Percentiles rank a stretch among this genome's conserved stretches.
These are phyloP conservation scores for Ageneiosus marmoratus DNA, from an alignment of 2,113 vertebrate species.

Conservation along the genomic window DNA sequence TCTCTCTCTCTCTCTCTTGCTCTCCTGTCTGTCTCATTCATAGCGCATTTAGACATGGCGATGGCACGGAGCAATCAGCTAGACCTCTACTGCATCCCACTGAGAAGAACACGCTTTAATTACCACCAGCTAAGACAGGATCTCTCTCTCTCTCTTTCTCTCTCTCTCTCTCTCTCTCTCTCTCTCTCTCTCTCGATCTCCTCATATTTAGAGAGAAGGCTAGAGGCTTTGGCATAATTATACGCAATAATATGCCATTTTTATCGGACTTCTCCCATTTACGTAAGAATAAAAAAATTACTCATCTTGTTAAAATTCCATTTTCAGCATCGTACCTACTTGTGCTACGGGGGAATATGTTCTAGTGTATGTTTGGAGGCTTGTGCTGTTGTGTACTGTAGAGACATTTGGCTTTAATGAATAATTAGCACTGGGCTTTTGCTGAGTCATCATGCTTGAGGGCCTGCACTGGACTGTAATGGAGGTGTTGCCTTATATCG, in stretches of 20 bases:
- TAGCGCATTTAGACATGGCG: constrained; percentile 44
- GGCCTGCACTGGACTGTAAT: constrained; percentile 49
- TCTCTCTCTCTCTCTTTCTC: constrained; percentile 17
- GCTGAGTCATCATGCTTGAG: constrained; percentile 53
- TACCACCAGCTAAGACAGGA: constrained; percentile 51
- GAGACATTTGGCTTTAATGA: constrained; percentile 52
- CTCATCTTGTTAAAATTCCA: constrained; percentile 52
- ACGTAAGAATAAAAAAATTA: constrained; percentile 50
- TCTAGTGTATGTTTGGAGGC: constrained; percentile 28
- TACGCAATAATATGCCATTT: constrained; percentile 47
- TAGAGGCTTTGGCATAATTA: constrained; percentile 45
- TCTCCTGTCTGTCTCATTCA: constrained; percentile 50
- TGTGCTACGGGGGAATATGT: constrained; percentile 37
- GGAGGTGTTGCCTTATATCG: constrained; percentile 52
- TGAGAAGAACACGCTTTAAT: constrained; percentile 55
- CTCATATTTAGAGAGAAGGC: constrained; percentile 30
- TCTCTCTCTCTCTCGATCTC: constrained; percentile 14
- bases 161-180: constrained; percentile 2
- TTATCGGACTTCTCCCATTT: constrained; percentile 37
- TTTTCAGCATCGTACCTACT: constrained; percentile 21
- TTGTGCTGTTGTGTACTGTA: constrained; percentile 33
- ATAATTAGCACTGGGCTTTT: constrained; percentile 54
- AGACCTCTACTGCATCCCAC: constrained; percentile 54
- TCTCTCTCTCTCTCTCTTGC: constrained; percentile 31
- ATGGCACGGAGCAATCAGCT: constrained; percentile 56